Evolutionary conservation across 2,797 vertebrate genomes (phyloP).

Genomic region (Typhlichthys subterraneus): DNA sequence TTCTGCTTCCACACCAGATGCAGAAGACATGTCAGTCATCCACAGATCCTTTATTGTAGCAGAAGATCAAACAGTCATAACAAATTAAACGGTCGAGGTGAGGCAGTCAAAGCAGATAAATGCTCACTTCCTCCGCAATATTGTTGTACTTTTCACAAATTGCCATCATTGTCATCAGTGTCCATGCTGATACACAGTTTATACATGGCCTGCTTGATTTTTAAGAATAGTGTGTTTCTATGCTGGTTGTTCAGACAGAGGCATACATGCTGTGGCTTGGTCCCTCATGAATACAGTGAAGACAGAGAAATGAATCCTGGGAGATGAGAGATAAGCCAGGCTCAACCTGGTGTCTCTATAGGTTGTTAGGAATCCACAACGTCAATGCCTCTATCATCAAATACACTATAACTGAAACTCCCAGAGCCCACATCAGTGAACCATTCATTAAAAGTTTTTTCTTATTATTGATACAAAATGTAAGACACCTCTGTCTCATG

Average conservation of each 20-base stretch:
- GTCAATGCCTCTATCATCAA: conserved; percentile 36
- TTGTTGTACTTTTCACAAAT: conserved; percentile 67
- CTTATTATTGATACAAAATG: conserved; percentile 39
- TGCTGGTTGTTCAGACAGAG: conserved; percentile 15
- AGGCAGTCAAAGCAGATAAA: conserved; percentile 55
- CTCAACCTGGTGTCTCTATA: conserved; percentile 57
- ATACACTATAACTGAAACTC: conserved; percentile 42
- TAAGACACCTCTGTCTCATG: conserved; percentile 36
- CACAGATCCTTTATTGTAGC: conserved; percentile 60
- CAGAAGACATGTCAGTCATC: conserved; percentile 53
- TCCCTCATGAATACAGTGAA: conserved; percentile 38
- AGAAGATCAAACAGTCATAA: conserved; percentile 75
- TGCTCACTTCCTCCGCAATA: conserved; percentile 48
- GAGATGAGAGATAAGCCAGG: conserved; percentile 75
- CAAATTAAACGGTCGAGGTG: conserved; percentile 54
- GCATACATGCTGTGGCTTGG: conserved; percentile 61
- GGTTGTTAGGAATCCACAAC: conserved; percentile 56
- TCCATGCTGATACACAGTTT: conserved; percentile 64
- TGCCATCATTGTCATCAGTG: conserved; percentile 47
- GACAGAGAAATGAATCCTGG: conserved; percentile 65
- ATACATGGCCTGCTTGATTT: conserved; percentile 71
- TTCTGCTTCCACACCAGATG: conserved; percentile 6
- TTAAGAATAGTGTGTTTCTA: conserved; percentile 46
- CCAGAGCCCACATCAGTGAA: conserved; percentile 43
- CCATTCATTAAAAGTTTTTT: conserved; percentile 46